These are phyloP conservation scores for Salvator merianae DNA, from an alignment of 2,113 vertebrate genomes.

Conservation along the genomic window DNA sequence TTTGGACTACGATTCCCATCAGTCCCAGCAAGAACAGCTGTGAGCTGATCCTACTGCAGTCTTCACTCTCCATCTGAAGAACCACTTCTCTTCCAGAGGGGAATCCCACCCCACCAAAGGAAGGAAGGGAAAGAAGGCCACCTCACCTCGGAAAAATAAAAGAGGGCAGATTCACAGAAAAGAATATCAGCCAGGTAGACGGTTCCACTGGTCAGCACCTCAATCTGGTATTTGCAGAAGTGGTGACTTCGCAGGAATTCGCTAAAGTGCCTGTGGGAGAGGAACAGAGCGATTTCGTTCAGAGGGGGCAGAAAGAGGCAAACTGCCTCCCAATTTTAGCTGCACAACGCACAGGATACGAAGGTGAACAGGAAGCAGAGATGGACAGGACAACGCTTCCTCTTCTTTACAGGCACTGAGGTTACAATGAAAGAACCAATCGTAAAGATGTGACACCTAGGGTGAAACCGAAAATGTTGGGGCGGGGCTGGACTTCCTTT, in stretches of 20 bases:
- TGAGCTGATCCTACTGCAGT: too few relatives aligned
- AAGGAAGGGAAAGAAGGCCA: neutral
- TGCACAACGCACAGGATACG: neutral
- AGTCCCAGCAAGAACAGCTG: too few relatives aligned
- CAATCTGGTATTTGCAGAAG: slow-evolving; percentile 99
- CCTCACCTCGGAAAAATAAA: slow-evolving; percentile 99
- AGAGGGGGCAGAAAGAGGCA: accelerated
- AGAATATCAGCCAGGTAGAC: slow-evolving; percentile 98
- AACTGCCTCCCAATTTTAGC: too few relatives aligned
- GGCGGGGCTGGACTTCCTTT: too few relatives aligned
- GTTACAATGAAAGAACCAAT: too few relatives aligned
- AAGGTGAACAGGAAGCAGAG: neutral
- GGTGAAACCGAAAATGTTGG: too few relatives aligned
- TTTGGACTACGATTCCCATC: too few relatives aligned
- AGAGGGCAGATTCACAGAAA: slow-evolving; percentile 97
- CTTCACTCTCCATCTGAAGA: too few relatives aligned
- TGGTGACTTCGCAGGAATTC: slow-evolving; percentile 97
- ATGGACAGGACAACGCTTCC: neutral
- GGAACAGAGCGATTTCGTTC: neutral
- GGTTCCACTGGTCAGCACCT: slow-evolving; percentile 98
- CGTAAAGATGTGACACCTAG: too few relatives aligned
- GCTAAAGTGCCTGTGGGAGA: slow-evolving; percentile 89
- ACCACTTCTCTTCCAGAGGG: too few relatives aligned
- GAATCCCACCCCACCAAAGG: neutral
- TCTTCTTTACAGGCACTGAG: neutral